Percentiles rank a stretch among this genome's conserved stretches.
Evolutionary conservation across 2,113 vertebrate species (phyloP).

Genomic region (Agelaius tricolor): DNA sequence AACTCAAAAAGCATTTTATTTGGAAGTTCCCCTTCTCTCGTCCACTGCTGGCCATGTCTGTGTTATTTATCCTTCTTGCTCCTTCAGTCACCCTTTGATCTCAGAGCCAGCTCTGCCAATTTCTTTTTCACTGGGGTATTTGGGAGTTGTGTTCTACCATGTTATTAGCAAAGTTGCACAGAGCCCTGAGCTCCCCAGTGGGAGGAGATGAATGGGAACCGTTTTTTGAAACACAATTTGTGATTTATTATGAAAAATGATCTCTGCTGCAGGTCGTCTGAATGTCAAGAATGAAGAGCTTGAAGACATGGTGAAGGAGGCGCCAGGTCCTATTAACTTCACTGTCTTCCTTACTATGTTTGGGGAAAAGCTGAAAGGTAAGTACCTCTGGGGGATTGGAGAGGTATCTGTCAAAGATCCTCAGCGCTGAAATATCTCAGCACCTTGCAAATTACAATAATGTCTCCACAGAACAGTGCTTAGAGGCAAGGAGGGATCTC

Average conservation of each 20-base stretch:
- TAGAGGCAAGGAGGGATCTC: conserved; percentile 52
- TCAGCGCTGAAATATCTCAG: conserved; percentile 44
- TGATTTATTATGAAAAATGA: conserved; percentile 61
- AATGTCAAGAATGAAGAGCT: conserved; percentile 90
- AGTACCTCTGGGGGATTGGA: conserved; percentile 60
- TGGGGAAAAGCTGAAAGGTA: conserved; percentile 92
- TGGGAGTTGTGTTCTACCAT: conserved; percentile 22
- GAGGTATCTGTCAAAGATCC: conserved; percentile 59
- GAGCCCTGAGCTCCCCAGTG: conserved; percentile 43
- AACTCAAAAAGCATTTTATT: background rate
- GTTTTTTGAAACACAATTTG: conserved; percentile 48
- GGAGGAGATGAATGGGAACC: conserved; percentile 55
- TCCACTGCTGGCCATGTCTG: background rate
- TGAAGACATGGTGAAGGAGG: conserved; percentile 89
- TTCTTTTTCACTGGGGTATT: background rate
- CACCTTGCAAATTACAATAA: conserved; percentile 42
- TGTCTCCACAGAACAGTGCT: conserved; percentile 39
- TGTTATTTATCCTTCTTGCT: background rate
- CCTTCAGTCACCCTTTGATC: conserved; percentile 46
- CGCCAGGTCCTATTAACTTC: conserved; percentile 88
- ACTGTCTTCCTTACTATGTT: conserved; percentile 91
- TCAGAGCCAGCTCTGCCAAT: conserved; percentile 24
- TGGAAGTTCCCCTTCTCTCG: background rate
- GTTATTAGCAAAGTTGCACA: conserved; percentile 49
- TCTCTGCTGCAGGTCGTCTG: conserved; percentile 78